Percentiles rank a stretch among this genome's conserved stretches.
These are phyloP conservation scores for Eciton burchellii DNA, from an alignment of 1,140 invertebrate genomes.

Conservation along the genomic window DNA sequence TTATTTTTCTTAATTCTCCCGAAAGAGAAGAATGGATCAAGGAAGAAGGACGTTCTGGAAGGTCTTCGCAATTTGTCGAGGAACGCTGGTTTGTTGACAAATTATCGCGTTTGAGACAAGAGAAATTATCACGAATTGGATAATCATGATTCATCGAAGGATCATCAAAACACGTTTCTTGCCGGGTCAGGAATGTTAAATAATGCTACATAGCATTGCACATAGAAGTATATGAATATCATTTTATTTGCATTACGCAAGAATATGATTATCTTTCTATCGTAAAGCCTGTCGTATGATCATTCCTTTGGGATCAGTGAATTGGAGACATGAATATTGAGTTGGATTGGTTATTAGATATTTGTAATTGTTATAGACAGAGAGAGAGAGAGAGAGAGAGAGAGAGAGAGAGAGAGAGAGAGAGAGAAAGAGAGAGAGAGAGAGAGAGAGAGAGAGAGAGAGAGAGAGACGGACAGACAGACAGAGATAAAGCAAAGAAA, in stretches of 20 bases:
- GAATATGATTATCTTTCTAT: constrained; percentile 32
- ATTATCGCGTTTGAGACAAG: neutral
- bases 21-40: neutral
- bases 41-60: neutral
- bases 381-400: neutral
- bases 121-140: neutral
- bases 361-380: neutral
- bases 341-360: too few relatives aligned
- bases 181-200: neutral
- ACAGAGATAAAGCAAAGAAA: too few relatives aligned
- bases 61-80: too few relatives aligned
- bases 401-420: neutral
- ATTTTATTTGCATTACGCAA: constrained; percentile 37
- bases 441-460: neutral
- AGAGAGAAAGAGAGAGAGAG: neutral
- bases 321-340: too few relatives aligned
- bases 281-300: constrained; percentile 5
- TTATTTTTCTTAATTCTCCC: neutral
- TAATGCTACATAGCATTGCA: constrained; percentile 26
- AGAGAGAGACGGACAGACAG: too few relatives aligned
- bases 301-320: neutral
- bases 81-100: neutral
- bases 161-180: neutral
- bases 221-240: constrained; percentile 28
- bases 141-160: constrained; percentile 24